Percentiles rank a stretch among this genome's conserved stretches.
Evolutionary conservation across 2,113 vertebrate species (phyloP).

Genomic region (Hyla sarda): DNA sequence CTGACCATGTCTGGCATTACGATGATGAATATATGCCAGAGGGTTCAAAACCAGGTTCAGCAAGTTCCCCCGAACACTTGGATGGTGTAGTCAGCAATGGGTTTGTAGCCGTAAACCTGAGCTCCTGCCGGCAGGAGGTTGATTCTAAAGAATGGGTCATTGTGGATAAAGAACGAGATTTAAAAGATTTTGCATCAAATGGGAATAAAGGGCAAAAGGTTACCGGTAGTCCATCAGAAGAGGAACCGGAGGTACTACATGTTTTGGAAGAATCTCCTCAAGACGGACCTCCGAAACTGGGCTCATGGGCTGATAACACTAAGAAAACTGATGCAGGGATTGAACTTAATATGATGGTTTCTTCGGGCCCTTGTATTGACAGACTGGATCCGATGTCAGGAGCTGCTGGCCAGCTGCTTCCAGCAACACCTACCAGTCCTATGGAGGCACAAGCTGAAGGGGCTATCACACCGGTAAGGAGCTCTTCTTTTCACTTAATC

Average conservation of each 20-base stretch:
- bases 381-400: conserved; percentile 83
- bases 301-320: conserved; percentile 66
- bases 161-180: conserved; percentile 87
- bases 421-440: conserved; percentile 87
- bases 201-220: conserved; percentile 81
- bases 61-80: conserved; percentile 83
- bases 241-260: conserved; percentile 88
- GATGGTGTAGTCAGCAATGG: conserved; percentile 88
- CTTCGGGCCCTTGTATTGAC: conserved; percentile 75
- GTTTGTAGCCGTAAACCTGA: conserved; percentile 93
- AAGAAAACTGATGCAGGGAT: conserved; percentile 67
- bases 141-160: conserved; percentile 97
- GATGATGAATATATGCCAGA: conserved; percentile 90
- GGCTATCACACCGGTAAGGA: conserved; percentile 88
- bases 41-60: conserved; percentile 83
- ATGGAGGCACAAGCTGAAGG: conserved; percentile 93
- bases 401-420: conserved; percentile 75
- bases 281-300: conserved; percentile 73
- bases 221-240: conserved; percentile 88
- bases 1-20: conserved; percentile 88
- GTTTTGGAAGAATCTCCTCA: conserved; percentile 78
- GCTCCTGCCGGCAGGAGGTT: conserved; percentile 88
- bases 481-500: background rate
- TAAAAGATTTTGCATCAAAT: conserved; percentile 79
- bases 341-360: conserved; percentile 67